Percentiles rank a stretch among this genome's conserved stretches.
Evolutionary conservation across 1,140 invertebrate species (phyloP).

Genomic region (Drosophila melanogaster): DNA sequence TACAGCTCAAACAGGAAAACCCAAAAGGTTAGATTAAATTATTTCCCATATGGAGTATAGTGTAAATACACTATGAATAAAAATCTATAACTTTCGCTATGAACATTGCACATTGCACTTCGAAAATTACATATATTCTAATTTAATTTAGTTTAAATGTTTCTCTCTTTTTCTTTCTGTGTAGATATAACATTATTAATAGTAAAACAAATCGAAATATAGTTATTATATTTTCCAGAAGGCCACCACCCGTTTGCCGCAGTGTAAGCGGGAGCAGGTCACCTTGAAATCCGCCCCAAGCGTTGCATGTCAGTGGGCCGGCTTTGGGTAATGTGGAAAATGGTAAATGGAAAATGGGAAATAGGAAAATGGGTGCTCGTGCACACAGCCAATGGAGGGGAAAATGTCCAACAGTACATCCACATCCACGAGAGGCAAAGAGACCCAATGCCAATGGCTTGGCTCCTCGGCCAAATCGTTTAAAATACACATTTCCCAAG

Average conservation of each 20-base stretch:
- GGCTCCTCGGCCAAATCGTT: constrained; percentile 13
- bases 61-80: no score
- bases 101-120: no score
- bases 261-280: constrained; percentile 1
- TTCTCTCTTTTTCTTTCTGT: no score
- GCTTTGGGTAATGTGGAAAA: constrained; percentile 13
- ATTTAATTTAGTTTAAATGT: no score
- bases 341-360: constrained; percentile 5
- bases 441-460: neutral
- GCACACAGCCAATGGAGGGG: constrained; percentile 66
- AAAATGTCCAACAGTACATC: constrained; percentile 44
- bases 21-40: neutral
- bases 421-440: neutral
- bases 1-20: no score
- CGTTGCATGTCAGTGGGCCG: neutral
- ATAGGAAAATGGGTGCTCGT: constrained; percentile 18
- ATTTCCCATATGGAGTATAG: neutral
- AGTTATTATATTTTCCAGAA: neutral
- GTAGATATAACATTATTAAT: no score
- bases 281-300: constrained; percentile 10
- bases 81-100: no score
- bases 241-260: neutral
- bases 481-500: constrained; percentile 60
- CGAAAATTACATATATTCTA: no score
- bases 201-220: neutral